Evolutionary conservation across 2,113 vertebrate genomes (phyloP).

Genomic region (Sula dactylatra): DNA sequence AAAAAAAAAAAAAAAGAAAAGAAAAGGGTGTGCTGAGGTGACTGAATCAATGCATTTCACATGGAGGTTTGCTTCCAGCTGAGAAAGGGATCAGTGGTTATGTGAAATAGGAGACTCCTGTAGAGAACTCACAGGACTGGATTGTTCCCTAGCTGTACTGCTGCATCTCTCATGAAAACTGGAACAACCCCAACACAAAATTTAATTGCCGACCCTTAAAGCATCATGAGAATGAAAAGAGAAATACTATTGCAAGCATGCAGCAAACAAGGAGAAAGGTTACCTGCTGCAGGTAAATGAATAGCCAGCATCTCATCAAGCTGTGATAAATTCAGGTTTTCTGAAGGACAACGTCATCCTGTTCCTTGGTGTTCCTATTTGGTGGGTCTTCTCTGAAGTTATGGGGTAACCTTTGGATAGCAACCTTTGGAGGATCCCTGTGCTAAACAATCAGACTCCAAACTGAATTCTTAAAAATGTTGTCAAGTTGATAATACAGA

Average conservation of each 20-base stretch:
- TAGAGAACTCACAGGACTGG: neutral
- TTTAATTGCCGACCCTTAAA: neutral
- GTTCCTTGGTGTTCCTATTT: neutral
- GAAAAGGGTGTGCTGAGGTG: slow-evolving; percentile 18
- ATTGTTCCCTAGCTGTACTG: neutral
- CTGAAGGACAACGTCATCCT: neutral
- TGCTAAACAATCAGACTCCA: neutral
- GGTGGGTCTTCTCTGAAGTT: neutral
- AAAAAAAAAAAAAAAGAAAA: neutral
- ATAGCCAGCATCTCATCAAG: neutral
- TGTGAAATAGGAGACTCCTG: neutral
- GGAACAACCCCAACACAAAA: neutral
- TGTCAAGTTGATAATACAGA: neutral
- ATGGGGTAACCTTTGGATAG: neutral
- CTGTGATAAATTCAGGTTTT: neutral
- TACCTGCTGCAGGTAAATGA: neutral
- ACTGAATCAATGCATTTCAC: neutral
- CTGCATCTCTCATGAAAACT: neutral
- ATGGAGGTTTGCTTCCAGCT: slow-evolving; percentile 33
- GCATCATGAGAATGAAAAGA: neutral
- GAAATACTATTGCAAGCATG: neutral
- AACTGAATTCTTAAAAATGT: neutral
- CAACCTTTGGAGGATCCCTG: neutral
- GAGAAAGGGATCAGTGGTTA: slow-evolving; percentile 11
- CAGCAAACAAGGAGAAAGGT: neutral